Evolutionary conservation across 2,113 vertebrate genomes (phyloP).

Genomic region (Terrapene triunguis): DNA sequence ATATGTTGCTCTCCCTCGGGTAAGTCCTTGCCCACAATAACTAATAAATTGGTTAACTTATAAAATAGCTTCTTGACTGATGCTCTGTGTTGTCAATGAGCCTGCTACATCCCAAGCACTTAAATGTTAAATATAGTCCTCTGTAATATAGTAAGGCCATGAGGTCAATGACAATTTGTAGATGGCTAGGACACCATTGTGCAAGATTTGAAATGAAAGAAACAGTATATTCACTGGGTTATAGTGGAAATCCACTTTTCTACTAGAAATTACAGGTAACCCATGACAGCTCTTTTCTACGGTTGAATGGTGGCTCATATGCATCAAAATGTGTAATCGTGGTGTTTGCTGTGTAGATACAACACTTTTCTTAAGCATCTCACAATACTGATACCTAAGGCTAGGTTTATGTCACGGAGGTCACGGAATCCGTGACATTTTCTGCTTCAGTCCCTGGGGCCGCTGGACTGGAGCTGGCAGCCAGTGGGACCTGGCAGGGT

Average conservation of each 20-base stretch:
- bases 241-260: neutral
- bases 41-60: neutral
- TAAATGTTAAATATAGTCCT: neutral
- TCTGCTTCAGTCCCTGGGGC: too few species aligned
- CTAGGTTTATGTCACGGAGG: too few species aligned
- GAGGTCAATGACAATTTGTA: neutral
- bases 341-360: neutral
- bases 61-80: neutral
- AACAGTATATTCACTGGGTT: neutral
- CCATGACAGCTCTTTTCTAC: neutral
- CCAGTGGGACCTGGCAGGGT: too few species aligned
- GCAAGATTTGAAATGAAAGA: neutral
- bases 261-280: neutral
- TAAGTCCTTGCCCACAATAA: neutral
- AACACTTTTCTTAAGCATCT: neutral
- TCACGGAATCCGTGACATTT: too few species aligned
- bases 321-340: neutral
- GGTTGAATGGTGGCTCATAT: neutral
- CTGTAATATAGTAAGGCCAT: neutral
- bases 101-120: neutral
- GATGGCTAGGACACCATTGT: neutral
- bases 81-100: neutral
- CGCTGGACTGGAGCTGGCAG: too few species aligned
- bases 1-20: neutral
- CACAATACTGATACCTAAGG: neutral